A percentile compares a stretch with the other conserved stretches of the same genome.
Conservation (phyloP, 2,113 vertebrate species). For the Coturnix japonica region DNA sequence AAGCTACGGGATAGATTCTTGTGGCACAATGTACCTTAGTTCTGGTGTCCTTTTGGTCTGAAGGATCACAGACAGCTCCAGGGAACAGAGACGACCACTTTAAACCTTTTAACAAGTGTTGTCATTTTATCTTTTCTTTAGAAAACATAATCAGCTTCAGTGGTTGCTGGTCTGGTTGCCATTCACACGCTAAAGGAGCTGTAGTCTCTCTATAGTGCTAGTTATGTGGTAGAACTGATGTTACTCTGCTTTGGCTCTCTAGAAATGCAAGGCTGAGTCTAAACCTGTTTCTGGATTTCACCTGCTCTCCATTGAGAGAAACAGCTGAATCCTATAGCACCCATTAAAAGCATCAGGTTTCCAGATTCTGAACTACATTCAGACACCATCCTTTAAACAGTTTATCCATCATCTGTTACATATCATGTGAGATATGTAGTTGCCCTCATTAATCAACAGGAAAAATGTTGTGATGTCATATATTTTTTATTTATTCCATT, state of each 20-base stretch:
- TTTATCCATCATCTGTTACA: background rate
- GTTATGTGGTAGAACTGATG: background rate
- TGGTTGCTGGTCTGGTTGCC: background rate
- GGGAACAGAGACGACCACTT: constrained; percentile 31
- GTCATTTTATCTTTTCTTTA: constrained; percentile 47
- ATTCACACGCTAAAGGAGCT: background rate
- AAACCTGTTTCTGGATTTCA: background rate
- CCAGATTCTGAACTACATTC: background rate
- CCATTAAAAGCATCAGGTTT: background rate
- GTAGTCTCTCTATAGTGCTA: background rate
- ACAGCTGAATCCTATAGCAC: background rate
- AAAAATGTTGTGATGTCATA: background rate
- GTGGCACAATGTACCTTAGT: constrained; percentile 24
- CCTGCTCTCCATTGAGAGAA: background rate
- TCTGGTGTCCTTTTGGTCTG: constrained; percentile 47
- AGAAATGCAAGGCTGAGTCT: background rate
- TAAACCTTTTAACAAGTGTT: constrained; percentile 36
- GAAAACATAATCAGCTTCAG: constrained; percentile 60
- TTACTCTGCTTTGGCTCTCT: background rate
- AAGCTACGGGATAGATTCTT: background rate
- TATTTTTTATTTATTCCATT: background rate
- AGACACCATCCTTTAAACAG: background rate
- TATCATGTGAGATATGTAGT: background rate
- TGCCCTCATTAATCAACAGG: background rate
- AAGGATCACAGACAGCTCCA: constrained; percentile 22